phyloP scores from a whole-genome alignment of 2,888 invertebrate genomes.

The Melanostoma mellinum region DNA sequence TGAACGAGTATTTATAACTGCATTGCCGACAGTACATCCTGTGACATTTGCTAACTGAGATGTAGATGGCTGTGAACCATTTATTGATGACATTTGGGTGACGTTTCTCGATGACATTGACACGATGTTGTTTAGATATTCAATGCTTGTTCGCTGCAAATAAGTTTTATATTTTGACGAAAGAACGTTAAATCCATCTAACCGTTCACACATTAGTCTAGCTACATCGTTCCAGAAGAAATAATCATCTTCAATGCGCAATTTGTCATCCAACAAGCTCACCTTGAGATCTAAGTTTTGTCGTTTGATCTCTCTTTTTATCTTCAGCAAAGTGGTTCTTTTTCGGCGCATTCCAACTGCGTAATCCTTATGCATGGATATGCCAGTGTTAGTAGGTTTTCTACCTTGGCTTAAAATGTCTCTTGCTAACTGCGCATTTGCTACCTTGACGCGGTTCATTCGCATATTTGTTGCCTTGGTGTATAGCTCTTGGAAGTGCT shows the following conservation, averaged over 20 bases:
- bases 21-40: too few relatives aligned
- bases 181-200: background rate
- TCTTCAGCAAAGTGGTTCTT: background rate
- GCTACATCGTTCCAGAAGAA: background rate
- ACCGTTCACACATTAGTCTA: background rate
- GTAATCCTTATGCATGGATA: background rate
- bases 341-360: background rate
- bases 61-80: too few relatives aligned
- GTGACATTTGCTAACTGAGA: too few relatives aligned
- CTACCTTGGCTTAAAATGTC: background rate
- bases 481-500: background rate
- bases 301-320: too few relatives aligned
- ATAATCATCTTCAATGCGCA: background rate
- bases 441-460: background rate
- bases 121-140: background rate
- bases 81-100: background rate
- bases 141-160: background rate
- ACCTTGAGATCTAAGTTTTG: background rate
- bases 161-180: slow-evolving; percentile 8
- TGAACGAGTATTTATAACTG: too few relatives aligned
- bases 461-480: background rate
- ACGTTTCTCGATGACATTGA: slow-evolving; percentile 3
- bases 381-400: background rate
- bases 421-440: background rate
- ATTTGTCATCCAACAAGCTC: background rate